Conservation (phyloP, 2,888 invertebrate species). For the Agonopterix alstromeriana region DNA sequence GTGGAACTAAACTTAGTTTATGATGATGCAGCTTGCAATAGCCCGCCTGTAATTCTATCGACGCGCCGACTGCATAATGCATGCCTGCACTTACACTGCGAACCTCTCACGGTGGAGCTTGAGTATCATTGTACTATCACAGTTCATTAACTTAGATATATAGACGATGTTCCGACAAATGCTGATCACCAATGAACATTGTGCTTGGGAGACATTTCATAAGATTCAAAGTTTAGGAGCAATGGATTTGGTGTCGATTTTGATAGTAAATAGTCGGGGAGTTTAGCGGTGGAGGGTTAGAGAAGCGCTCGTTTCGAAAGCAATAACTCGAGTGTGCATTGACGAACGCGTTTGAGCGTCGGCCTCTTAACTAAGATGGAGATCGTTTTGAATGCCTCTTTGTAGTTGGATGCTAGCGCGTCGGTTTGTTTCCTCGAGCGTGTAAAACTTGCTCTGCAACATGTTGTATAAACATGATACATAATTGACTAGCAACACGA, state of each 20-base stretch:
- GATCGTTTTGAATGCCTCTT: conserved; percentile 57
- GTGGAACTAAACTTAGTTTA: conserved; percentile 43
- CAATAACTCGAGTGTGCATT: conserved; percentile 62
- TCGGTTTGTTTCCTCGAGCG: conserved; percentile 21
- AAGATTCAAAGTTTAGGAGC: background rate
- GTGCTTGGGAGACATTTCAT: background rate
- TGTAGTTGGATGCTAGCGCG: conserved; percentile 33
- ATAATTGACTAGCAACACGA: too few species aligned
- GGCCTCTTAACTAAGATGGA: conserved; percentile 51
- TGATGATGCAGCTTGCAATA: conserved; percentile 31
- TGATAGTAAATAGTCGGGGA: background rate
- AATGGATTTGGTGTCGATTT: conserved; percentile 1
- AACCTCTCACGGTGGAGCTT: conserved; percentile 31
- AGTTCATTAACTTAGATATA: conserved; percentile 22
- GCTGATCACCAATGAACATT: conserved; percentile 17
- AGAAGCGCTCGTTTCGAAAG: conserved; percentile 52
- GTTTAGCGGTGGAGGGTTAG: conserved; percentile 21
- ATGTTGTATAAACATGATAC: too few species aligned
- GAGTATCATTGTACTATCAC: conserved; percentile 25
- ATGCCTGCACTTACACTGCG: conserved; percentile 55
- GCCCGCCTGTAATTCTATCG: conserved; percentile 23
- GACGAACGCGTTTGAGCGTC: conserved; percentile 62
- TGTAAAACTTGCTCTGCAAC: background rate
- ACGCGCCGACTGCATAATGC: conserved; percentile 54
- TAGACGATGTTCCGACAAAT: conserved; percentile 7